Evolutionary conservation across 2,797 vertebrate species (phyloP).

Genomic region (Hydrophis major): DNA sequence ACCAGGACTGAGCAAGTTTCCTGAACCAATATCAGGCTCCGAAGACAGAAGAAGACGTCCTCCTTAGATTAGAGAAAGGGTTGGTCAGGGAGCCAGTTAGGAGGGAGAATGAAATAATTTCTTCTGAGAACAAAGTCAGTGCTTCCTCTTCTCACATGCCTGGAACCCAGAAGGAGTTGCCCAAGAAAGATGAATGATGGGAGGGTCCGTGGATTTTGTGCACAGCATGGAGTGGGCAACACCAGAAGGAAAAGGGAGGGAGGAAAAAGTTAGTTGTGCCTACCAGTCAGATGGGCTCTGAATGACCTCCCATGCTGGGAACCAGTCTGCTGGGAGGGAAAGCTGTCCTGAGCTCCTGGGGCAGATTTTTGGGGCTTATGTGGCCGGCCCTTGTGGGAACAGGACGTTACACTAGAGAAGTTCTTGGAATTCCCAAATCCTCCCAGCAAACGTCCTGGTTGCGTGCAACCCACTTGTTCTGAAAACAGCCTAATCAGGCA

Average conservation of each 20-base stretch:
- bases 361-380: neutral
- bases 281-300: neutral
- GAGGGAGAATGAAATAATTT: neutral
- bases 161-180: neutral
- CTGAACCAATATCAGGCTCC: neutral
- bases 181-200: neutral
- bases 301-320: neutral
- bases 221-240: neutral
- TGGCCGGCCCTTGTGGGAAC: neutral
- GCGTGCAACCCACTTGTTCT: neutral
- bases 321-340: neutral
- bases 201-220: neutral
- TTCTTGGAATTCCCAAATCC: conserved; percentile 11
- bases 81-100: neutral
- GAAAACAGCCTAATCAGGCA: conserved; percentile 46
- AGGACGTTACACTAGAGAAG: neutral
- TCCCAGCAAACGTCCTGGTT: conserved; percentile 1
- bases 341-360: neutral
- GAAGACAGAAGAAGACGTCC: no score
- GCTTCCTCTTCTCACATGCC: neutral
- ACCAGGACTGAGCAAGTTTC: neutral
- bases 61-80: no score
- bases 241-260: no score
- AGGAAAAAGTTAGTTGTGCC: neutral
- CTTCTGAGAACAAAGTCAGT: neutral